These are phyloP conservation scores for Psephotus haematonotus DNA, from an alignment of 2,113 vertebrate genomes.

Conservation along the genomic window DNA sequence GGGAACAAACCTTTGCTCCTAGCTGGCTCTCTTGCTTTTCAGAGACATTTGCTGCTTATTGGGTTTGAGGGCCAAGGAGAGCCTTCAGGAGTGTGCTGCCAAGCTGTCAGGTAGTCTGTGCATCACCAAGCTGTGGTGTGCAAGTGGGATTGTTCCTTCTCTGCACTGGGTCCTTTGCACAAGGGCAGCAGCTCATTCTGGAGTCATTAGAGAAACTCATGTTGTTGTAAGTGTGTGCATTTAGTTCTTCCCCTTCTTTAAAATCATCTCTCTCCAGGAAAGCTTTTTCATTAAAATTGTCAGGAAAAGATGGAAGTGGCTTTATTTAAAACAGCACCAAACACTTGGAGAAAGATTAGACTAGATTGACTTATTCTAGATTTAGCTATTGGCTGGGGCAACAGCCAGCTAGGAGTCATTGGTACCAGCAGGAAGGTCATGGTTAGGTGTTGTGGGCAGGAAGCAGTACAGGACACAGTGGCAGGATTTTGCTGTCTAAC, in stretches of 20 bases:
- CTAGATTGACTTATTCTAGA: neutral
- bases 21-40: neutral
- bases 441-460: neutral
- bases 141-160: neutral
- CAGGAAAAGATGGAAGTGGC: neutral
- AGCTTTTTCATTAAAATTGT: neutral
- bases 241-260: neutral
- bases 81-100: neutral
- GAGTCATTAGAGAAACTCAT: neutral
- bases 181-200: neutral
- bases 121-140: neutral
- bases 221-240: neutral
- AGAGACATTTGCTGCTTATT: neutral
- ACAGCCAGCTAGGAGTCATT: neutral
- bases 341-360: neutral
- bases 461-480: neutral
- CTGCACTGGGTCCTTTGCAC: neutral
- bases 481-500: neutral
- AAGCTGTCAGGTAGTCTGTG: neutral
- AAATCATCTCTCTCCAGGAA: neutral
- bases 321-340: neutral
- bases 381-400: neutral
- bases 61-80: neutral
- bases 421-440: neutral
- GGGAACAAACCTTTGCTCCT: neutral